phyloP scores from a whole-genome alignment of 2,797 vertebrate species.

The Acrossocheilus wenchowensis region DNA sequence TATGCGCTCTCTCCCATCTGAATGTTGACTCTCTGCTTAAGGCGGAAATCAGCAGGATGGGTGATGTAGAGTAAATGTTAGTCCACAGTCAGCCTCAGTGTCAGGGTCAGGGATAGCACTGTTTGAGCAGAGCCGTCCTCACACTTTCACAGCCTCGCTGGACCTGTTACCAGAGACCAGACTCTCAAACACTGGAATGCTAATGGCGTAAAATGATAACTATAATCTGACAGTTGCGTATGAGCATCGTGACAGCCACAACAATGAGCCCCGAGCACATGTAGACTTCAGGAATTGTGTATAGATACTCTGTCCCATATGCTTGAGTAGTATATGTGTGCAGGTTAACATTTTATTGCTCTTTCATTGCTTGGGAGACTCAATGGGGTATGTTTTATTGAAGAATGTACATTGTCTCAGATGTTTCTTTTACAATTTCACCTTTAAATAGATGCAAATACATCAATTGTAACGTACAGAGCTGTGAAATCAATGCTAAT shows the following conservation, averaged over 20 bases:
- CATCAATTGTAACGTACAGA: neutral
- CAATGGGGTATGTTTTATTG: neutral
- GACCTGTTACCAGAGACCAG: slow-evolving; percentile 23
- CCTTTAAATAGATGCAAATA: neutral
- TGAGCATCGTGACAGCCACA: slow-evolving; percentile 1
- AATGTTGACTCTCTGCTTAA: slow-evolving; percentile 46
- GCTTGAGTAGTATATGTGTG: neutral
- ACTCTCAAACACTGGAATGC: slow-evolving; percentile 8
- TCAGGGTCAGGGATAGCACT: slow-evolving; percentile 44
- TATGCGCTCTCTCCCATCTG: slow-evolving; percentile 32
- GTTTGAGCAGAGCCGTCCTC: slow-evolving; percentile 40
- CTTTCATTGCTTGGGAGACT: neutral
- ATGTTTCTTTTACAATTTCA: no score
- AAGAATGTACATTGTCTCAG: neutral
- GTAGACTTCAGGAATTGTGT: neutral
- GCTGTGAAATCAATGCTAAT: neutral
- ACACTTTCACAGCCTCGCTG: slow-evolving; percentile 29
- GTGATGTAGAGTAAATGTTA: slow-evolving; percentile 45
- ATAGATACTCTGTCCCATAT: neutral
- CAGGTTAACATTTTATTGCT: neutral
- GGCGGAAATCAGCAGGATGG: slow-evolving; percentile 41
- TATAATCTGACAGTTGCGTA: slow-evolving; percentile 21
- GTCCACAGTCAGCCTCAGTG: slow-evolving; percentile 24
- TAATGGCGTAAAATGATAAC: slow-evolving; percentile 3
- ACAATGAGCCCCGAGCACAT: neutral